Evolutionary conservation across 2,113 vertebrate species (phyloP).

Genomic region (Thryonomys swinderianus): DNA sequence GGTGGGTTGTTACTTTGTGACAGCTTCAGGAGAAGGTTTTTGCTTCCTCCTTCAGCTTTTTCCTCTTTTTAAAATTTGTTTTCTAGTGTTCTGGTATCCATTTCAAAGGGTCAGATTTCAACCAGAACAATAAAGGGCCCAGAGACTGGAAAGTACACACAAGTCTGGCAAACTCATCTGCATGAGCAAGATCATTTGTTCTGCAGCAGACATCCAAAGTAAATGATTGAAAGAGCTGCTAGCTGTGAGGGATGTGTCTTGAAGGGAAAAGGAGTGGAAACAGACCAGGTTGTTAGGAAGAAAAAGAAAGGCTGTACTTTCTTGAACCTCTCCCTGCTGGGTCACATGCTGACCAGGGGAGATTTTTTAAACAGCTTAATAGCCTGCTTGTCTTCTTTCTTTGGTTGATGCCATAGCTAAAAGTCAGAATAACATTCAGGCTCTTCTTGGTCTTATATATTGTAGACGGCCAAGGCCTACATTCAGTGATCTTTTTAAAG

Average conservation of each 20-base stretch:
- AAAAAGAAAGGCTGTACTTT: slow-evolving; percentile 86
- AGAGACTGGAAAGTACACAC: slow-evolving; percentile 92
- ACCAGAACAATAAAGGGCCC: slow-evolving; percentile 92
- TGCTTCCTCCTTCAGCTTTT: slow-evolving; percentile 45
- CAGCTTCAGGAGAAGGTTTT: slow-evolving; percentile 58
- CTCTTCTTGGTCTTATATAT: not conserved
- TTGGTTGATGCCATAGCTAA: slow-evolving; percentile 76
- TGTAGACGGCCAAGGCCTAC: slow-evolving; percentile 45
- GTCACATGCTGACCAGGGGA: slow-evolving; percentile 85
- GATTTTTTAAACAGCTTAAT: slow-evolving; percentile 82
- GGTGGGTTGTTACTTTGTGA: not conserved
- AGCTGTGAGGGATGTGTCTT: slow-evolving; percentile 87
- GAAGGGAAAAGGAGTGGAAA: slow-evolving; percentile 85
- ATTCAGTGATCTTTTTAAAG: slow-evolving; percentile 12
- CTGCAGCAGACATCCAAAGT: slow-evolving; percentile 87
- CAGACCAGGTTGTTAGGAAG: slow-evolving; percentile 87
- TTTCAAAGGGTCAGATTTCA: slow-evolving; percentile 95
- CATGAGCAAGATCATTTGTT: slow-evolving; percentile 88
- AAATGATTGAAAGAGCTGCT: slow-evolving; percentile 87
- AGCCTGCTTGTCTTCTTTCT: slow-evolving; percentile 79
- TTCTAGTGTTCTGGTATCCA: slow-evolving; percentile 89
- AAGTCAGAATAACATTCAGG: slow-evolving; percentile 55
- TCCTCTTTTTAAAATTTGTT: slow-evolving; percentile 58
- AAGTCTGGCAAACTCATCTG: slow-evolving; percentile 94
- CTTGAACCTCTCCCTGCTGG: slow-evolving; percentile 86